Percentiles rank a stretch among this genome's conserved stretches.
These are phyloP conservation scores for Bufo bufo DNA, from an alignment of 2,113 vertebrate species.

Conservation along the genomic window DNA sequence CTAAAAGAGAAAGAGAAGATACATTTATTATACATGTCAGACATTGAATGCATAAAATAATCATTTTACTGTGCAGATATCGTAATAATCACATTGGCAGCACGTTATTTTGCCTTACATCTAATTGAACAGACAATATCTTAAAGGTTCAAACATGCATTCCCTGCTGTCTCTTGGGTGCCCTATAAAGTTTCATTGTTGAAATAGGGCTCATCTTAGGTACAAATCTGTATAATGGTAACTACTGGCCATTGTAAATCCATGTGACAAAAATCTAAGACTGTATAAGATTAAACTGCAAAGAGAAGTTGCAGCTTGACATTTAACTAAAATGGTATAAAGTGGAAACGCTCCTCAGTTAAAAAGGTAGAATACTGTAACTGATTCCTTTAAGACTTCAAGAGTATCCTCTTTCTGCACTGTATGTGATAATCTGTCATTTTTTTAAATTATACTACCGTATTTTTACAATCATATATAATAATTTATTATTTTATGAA, in stretches of 20 bases:
- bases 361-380: neutral
- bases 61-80: neutral
- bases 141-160: neutral
- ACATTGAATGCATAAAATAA: neutral
- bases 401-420: neutral
- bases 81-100: neutral
- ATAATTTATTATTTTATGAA: neutral
- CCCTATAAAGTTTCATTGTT: constrained; percentile 35
- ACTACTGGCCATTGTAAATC: constrained; percentile 14
- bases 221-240: constrained; percentile 27
- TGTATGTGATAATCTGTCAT: neutral
- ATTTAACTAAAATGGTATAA: constrained; percentile 14
- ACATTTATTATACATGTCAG: constrained; percentile 37
- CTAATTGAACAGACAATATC: neutral
- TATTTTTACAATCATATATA: neutral
- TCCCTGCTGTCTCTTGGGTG: constrained; percentile 20
- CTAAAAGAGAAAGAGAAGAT: constrained; percentile 77
- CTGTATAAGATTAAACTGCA: constrained; percentile 2
- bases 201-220: constrained; percentile 26
- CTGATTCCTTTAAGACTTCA: constrained; percentile 7
- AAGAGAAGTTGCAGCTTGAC: neutral
- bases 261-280: constrained; percentile 9
- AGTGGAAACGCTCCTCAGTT: neutral
- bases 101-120: constrained; percentile 12
- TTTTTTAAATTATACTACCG: neutral